Percentiles rank a stretch among this genome's conserved stretches.
These are phyloP conservation scores for Netelia melanura DNA, from an alignment of 2,888 invertebrate species.

Conservation along the genomic window DNA sequence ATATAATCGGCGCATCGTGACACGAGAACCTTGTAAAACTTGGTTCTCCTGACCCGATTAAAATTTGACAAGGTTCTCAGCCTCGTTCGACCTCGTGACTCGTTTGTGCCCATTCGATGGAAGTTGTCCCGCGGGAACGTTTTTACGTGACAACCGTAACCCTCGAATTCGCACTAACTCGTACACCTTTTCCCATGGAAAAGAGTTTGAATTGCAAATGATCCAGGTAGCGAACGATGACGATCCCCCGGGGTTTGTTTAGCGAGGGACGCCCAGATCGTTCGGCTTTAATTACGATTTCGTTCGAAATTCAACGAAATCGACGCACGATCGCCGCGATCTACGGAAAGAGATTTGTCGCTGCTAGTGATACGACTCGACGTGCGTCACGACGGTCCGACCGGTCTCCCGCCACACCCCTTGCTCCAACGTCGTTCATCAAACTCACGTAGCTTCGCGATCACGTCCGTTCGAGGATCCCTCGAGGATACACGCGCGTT, in stretches of 20 bases:
- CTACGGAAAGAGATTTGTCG: neutral
- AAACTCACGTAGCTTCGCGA: slow-evolving; percentile 15
- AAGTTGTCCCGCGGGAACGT: slow-evolving; percentile 32
- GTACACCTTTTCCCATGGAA: slow-evolving; percentile 25
- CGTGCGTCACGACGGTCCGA: slow-evolving; percentile 38
- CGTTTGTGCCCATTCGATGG: slow-evolving; percentile 39
- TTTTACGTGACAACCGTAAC: slow-evolving; percentile 22
- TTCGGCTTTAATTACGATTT: slow-evolving; percentile 68
- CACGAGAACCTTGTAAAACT: slow-evolving; percentile 13
- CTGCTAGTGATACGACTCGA: slow-evolving; percentile 24
- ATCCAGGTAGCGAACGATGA: slow-evolving; percentile 45
- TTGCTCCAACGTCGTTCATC: slow-evolving; percentile 7
- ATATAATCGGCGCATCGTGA: slow-evolving; percentile 8
- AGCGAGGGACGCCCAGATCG: slow-evolving; percentile 3
- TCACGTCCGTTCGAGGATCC: neutral
- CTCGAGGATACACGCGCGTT: neutral
- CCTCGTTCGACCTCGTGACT: neutral
- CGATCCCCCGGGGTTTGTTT: neutral
- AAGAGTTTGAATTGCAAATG: slow-evolving; percentile 71
- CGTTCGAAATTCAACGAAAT: slow-evolving; percentile 53
- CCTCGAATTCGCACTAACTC: neutral
- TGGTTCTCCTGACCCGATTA: slow-evolving; percentile 7
- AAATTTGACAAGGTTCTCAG: slow-evolving; percentile 20
- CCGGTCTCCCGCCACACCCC: slow-evolving; percentile 12
- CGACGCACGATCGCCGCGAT: slow-evolving; percentile 26